phyloP scores from a whole-genome alignment of 2,797 vertebrate species.

The Myripristis murdjan region DNA sequence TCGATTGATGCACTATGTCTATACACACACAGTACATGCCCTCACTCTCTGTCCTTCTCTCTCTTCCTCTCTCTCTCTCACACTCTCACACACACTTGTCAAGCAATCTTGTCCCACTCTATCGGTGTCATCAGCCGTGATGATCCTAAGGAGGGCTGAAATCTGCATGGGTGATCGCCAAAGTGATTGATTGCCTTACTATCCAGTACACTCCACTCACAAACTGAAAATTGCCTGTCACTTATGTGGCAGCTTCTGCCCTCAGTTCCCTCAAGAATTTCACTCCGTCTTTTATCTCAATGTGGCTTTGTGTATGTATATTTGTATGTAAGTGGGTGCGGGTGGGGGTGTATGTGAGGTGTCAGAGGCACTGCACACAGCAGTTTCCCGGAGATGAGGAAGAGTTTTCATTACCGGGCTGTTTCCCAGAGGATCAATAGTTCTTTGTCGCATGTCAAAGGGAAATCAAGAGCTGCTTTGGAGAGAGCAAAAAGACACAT shows the following conservation, averaged over 20 bases:
- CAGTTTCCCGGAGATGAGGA: slow-evolving; percentile 48
- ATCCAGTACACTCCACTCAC: slow-evolving; percentile 74
- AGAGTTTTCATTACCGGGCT: slow-evolving; percentile 50
- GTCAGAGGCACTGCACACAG: slow-evolving; percentile 38
- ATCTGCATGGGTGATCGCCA: slow-evolving; percentile 85
- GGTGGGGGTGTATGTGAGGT: neutral
- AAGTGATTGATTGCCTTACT: slow-evolving; percentile 86
- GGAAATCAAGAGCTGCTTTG: slow-evolving; percentile 80
- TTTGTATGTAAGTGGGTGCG: slow-evolving; percentile 35
- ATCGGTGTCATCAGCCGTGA: slow-evolving; percentile 81
- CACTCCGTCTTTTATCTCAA: slow-evolving; percentile 49
- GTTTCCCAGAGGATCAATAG: slow-evolving; percentile 87
- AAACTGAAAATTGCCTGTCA: slow-evolving; percentile 89
- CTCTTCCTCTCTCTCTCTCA: slow-evolving; percentile 9
- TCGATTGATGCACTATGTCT: slow-evolving; percentile 42
- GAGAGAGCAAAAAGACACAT: slow-evolving; percentile 54
- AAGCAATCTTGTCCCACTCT: slow-evolving; percentile 67
- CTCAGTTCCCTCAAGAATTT: slow-evolving; percentile 65
- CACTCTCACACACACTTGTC: slow-evolving; percentile 47
- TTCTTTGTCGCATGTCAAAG: slow-evolving; percentile 80
- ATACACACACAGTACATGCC: slow-evolving; percentile 23
- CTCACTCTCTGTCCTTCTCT: slow-evolving; percentile 7
- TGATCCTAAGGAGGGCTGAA: slow-evolving; percentile 75
- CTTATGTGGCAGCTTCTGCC: slow-evolving; percentile 84
- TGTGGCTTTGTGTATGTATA: slow-evolving; percentile 34